Base-by-base conservation (phyloP, 2,113 vertebrate species). In the Neogale vison region DNA sequence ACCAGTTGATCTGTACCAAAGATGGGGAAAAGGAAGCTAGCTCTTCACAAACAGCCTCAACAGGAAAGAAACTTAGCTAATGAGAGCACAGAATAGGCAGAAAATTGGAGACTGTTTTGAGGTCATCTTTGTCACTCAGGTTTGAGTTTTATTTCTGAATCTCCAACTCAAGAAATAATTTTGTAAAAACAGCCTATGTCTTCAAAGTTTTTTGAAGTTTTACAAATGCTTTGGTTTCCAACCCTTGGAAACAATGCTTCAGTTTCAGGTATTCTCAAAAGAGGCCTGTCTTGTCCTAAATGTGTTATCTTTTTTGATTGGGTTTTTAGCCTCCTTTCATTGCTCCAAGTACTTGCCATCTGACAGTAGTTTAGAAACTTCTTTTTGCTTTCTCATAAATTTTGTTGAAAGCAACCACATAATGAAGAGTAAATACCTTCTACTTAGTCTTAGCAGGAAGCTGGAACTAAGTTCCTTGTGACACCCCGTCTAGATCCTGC, bases 311-410 rank as follows among this genome's bases (percentile, higher is more conserved):
- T 72, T 55, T 87, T 61, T 42, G 52, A 84, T 7, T 52, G 39
- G 85, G 36, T 65, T 69, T 47, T 47, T 34, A 88, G 50, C 71
- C 39, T 80, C 57, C 2, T 36, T 67, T 86, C 26, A 20, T 39
- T 10, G 47, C 42, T 61, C 92, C 85, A 87, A 63, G 76, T 65
- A 50, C 36, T 83, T 59, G n/a, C 45, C 85, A 65, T 79, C 59
- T 95, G 87, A 81, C 69, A 71, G 21, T 15, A 77, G 55, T 88
- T 91, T 79, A 88, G 77, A 95, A 91, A 93, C 47, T 95, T 67
- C 77, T 36, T 87, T 91, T 93, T 71, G 71, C 74, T 72, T 95
- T 94, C 52, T 65, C 82, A 80, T 72, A 85, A 83, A 89, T 81
- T 24, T 36, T 93, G 82, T 34, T 71, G 65, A 92, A 80, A 88